These are phyloP conservation scores for Mimumesa dahlbomi DNA, from an alignment of 2,888 invertebrate genomes.

Conservation along the genomic window DNA sequence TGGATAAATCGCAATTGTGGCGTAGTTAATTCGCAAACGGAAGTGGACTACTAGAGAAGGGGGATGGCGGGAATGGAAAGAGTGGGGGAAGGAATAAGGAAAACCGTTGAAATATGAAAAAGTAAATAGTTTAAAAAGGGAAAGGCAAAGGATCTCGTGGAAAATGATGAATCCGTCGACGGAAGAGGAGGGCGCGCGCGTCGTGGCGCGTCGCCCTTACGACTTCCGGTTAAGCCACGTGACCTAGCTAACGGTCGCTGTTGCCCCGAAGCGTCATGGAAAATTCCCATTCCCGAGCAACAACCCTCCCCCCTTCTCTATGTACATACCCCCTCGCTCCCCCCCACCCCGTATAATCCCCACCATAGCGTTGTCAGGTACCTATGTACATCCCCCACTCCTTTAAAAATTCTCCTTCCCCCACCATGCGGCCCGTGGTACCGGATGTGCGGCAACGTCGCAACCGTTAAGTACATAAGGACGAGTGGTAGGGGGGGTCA, in stretches of 20 bases:
- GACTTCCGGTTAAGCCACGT: slow-evolving; percentile 60
- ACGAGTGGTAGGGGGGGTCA: slow-evolving; percentile 39
- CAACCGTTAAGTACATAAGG: slow-evolving; percentile 77
- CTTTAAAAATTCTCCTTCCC: slow-evolving; percentile 62
- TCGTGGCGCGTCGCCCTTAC: slow-evolving; percentile 56
- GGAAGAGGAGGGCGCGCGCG: slow-evolving; percentile 57
- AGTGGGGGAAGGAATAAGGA: neutral
- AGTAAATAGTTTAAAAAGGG: neutral
- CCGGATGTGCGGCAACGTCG: slow-evolving; percentile 79
- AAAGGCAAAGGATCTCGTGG: neutral
- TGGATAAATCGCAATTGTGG: neutral
- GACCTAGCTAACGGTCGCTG: slow-evolving; percentile 64
- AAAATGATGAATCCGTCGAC: slow-evolving; percentile 1
- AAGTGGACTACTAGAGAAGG: too few species aligned
- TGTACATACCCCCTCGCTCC: slow-evolving; percentile 55
- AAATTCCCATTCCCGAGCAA: slow-evolving; percentile 74
- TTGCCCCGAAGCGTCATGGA: slow-evolving; percentile 71
- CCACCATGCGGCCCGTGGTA: slow-evolving; percentile 65
- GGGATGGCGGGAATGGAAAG: too few species aligned
- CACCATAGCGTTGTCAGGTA: slow-evolving; percentile 45
- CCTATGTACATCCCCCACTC: slow-evolving; percentile 71
- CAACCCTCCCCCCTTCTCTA: slow-evolving; percentile 48
- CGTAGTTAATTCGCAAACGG: neutral
- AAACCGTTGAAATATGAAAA: neutral
- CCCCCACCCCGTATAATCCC: slow-evolving; percentile 40